Evolutionary conservation across 2,113 vertebrate genomes (phyloP), one percentile per base, ranked within the genome.

Genomic region (Toxotes jaculatrix): DNA sequence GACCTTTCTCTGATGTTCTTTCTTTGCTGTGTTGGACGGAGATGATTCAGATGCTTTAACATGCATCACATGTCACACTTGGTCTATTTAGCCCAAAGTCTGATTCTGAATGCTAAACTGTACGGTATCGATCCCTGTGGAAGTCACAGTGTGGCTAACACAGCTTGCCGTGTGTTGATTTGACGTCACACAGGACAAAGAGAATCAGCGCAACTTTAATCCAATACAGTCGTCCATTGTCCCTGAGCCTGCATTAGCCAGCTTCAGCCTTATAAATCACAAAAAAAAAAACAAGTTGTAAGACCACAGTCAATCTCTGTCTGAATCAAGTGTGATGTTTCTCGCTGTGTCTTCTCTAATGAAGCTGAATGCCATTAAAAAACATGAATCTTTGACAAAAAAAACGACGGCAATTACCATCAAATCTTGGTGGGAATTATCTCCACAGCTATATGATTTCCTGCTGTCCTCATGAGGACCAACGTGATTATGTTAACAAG

Each of bases 401-500:
- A 40, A 63, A 74, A 43, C 34, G 36, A 36, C 21, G 34, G 43
- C 32, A 77, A 87, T 83, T 73, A 79, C 31, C 59, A 43, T 74
- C 66, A 78, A 21, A n/a, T 40, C 23, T 82, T 75, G 42, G n/a
- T 59, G 51, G 12, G 14, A 84, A 79, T 82, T 36, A 79, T 66
- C 63, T 79, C 74, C 31, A 38, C 78, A 62, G 75, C 67, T 72
- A 19, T 79, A 53, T 36, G 77, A 59, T 73, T 68, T 70, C 84
- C 34, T 71, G 77, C 83, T 42, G 66, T 82, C 66, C 76, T 75
- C 42, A 2, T 17, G 67, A 83, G 83, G 32, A 64, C 66, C 67
- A 4, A n/a, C 19, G 21, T 61, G 31, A 89, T 85, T 79, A 84
- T 64, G 63, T 67, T 83, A 88, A 83, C 80, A 70, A 78, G 74